Percentiles rank a stretch among this genome's conserved stretches.
phyloP scores from a whole-genome alignment of 2,888 invertebrate species.

The Plagodis dolabraria region DNA sequence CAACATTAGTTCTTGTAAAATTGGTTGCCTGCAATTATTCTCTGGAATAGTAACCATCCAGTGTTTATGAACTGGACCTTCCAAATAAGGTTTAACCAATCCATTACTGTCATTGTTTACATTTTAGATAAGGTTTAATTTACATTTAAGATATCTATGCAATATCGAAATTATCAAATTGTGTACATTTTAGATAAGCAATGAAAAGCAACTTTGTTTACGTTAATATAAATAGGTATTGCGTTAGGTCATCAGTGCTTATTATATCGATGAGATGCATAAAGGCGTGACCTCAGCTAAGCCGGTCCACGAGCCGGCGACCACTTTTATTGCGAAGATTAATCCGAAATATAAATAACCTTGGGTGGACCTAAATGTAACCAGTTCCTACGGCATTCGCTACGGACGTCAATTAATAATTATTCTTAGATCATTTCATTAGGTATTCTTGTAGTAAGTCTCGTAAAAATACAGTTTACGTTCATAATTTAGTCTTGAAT shows the following conservation, averaged over 20 bases:
- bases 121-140: neutral
- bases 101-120: neutral
- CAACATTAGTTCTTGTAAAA: no score
- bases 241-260: slow-evolving; percentile 64
- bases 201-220: slow-evolving; percentile 38
- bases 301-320: slow-evolving; percentile 26
- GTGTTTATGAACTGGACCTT: no score
- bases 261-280: slow-evolving; percentile 67
- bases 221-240: slow-evolving; percentile 35
- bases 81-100: no score
- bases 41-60: no score
- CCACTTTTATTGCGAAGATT: slow-evolving; percentile 46
- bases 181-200: slow-evolving; percentile 23
- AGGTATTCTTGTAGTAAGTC: slow-evolving; percentile 10
- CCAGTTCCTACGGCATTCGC: slow-evolving; percentile 45
- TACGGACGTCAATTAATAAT: slow-evolving; percentile 21
- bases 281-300: slow-evolving; percentile 55
- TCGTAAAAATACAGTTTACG: slow-evolving; percentile 10
- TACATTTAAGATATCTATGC: neutral
- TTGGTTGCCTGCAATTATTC: no score
- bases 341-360: slow-evolving; percentile 51
- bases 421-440: slow-evolving; percentile 31
- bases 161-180: no score
- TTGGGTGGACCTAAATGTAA: slow-evolving; percentile 48
- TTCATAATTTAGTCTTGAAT: slow-evolving; percentile 26